Percentiles rank a stretch among this genome's conserved stretches.
phyloP scores from a whole-genome alignment of 2,113 vertebrate species.

The Oxyura jamaicensis region DNA sequence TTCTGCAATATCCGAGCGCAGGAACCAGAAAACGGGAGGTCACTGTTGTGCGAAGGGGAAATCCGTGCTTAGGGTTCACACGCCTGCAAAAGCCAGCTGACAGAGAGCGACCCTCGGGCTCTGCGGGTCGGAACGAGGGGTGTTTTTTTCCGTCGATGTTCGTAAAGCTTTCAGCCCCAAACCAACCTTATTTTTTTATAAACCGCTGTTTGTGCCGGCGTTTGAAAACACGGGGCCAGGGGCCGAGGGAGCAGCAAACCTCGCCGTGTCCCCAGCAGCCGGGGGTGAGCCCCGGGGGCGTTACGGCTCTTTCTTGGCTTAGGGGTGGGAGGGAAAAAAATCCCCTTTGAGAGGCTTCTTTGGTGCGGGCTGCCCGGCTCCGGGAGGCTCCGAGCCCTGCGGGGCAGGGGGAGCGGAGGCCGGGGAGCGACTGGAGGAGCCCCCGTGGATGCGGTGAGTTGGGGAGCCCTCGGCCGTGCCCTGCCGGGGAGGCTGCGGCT shows the following conservation, averaged over 20 bases:
- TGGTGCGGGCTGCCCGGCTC: background rate
- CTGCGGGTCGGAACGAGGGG: background rate
- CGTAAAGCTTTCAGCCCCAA: background rate
- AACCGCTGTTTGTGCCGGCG: accelerated
- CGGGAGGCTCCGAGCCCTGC: background rate
- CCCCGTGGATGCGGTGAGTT: background rate
- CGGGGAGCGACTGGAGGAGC: background rate
- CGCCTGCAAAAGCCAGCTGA: background rate
- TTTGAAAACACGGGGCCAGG: background rate
- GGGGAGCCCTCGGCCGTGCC: background rate
- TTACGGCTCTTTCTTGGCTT: background rate
- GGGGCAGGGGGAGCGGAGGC: no score
- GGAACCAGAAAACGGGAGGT: background rate
- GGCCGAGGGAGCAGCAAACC: background rate
- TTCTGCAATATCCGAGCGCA: background rate
- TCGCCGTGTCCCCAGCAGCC: background rate
- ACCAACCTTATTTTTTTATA: no score
- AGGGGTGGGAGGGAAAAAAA: accelerated
- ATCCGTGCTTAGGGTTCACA: background rate
- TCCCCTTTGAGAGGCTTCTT: background rate
- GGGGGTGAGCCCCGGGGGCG: background rate
- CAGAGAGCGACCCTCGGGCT: background rate
- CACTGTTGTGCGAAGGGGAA: background rate
- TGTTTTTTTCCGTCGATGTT: background rate
- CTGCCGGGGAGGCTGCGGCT: background rate